Evolutionary conservation across 2,113 vertebrate species (phyloP), one percentile per base, ranked within the genome.

Genomic region (Poecilia latipinna): DNA sequence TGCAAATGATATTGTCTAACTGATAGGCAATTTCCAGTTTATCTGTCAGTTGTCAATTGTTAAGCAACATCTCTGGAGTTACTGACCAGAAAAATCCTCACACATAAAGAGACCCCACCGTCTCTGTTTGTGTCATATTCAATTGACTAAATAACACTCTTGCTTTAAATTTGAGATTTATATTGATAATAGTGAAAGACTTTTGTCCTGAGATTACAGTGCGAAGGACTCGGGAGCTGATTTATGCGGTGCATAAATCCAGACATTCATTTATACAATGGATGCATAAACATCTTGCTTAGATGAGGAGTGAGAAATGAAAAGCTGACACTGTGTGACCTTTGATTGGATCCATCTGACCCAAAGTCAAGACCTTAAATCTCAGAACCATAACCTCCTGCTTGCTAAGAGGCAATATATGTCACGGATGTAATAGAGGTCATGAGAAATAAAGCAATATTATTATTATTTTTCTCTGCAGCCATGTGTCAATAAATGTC

Each of bases 281-380:
- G 68, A 68, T 85, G 78, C 28, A 15, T 75, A 65, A 39, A 57
- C 78, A 79, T 79, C 78, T 79, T 1, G 26, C 71, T 79, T 78
- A 65, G 78, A 70, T 69, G 78, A 84, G 65, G 80, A 70, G 84
- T 82, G 84, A 67, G 68, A 86, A 91, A 92, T 92, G 86, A 87
- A 91, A 90, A 90, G 88, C 79, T 79, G 85, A 88, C 63, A 28
- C 79, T 77, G 61, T 75, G 8, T 82, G 92, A 93, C 92, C 91
- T 92, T 89, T 88, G 78, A 86, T 88, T 91, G 61, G 65, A 89
- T 92, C 84, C 77, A 79, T 87, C 77, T 75, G 85, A 78, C 82
- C 87, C 62, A 29, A 71, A 90, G 93, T 88, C 91, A 91, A 80
- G 82, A 69, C 88, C 83, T 81, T 93, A 93, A 93, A 92, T 93